Base-by-base conservation (phyloP, 2,797 vertebrate genomes). In the Oreochromis grahami region DNA sequence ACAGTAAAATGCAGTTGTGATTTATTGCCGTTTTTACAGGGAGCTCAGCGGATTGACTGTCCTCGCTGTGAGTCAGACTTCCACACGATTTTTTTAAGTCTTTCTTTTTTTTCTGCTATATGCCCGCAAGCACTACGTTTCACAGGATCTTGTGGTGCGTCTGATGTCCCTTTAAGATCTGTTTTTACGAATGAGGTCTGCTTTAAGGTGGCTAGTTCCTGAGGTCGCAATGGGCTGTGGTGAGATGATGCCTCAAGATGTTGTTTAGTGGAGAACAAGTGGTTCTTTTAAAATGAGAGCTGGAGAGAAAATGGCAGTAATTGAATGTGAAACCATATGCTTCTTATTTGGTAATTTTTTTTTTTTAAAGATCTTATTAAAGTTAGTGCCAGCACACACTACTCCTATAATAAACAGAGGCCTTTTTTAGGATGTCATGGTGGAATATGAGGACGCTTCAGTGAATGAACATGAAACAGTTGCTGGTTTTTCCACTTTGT, bases 241-340 rank as follows among this genome's bases (percentile, higher is more conserved):
- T 26, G 70, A 76, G 82, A 90, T 83, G 91, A 92, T 89, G 89
- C 85, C 86, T 87, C 84, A 80, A 21, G 77, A 90, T 79, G 85
- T 76, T 36, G 48, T 41, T 72, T 65, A 78, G 82, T 68, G 2
- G 53, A 87, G 91, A 93, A 96, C 95, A 95, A 95, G 92, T 89
- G 86, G 88, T 92, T 94, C 91, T 93, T 95, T 94, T 95, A 93
- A 92, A 90, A 84, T 58, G 83, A 52, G 78, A 79, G 81, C 76
- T 50, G 24, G 85, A 79, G 77, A 90, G 84, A 95, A 94, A 94
- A 89, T 90, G 15, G 81, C 85, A 87, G 26, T 93, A 93, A 96
- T 92, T 95, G 83, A 91, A 94, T 94, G 89, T 87, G 86, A 91
- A 89, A 82, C 88, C 94, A 95, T 95, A 87, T 95, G 95, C 91